These are phyloP conservation scores for Trichopoda pennipes DNA, from an alignment of 2,888 invertebrate species.

Conservation along the genomic window DNA sequence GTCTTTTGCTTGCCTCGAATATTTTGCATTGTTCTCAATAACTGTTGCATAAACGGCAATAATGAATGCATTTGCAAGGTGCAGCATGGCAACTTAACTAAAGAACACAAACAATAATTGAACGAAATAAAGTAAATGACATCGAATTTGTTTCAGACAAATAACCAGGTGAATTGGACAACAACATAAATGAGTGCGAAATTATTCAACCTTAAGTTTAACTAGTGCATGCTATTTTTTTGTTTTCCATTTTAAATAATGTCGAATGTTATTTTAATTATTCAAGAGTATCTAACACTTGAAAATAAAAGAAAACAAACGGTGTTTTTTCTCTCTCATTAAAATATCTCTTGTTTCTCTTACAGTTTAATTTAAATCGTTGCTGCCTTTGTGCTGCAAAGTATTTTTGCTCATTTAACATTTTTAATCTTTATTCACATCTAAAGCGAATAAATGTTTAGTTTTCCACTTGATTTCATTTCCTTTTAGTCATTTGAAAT, in stretches of 20 bases:
- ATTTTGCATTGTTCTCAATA: slow-evolving; percentile 1
- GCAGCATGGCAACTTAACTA: not conserved
- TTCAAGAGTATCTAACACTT: slow-evolving; percentile 6
- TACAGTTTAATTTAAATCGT: not conserved
- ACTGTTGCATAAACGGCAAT: slow-evolving; percentile 33
- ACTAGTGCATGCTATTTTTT: no score
- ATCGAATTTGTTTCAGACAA: not conserved
- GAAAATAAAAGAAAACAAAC: no score
- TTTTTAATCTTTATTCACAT: slow-evolving; percentile 23
- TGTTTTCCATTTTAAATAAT: not conserved
- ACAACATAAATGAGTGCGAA: not conserved
- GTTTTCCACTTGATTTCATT: slow-evolving; percentile 50
- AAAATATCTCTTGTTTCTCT: not conserved
- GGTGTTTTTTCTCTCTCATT: no score
- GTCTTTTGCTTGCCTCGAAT: slow-evolving; percentile 13
- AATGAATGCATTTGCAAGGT: slow-evolving; percentile 32
- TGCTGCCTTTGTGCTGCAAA: not conserved
- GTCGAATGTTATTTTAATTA: not conserved
- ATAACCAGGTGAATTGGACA: not conserved
- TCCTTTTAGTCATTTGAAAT: slow-evolving; percentile 39
- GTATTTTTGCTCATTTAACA: slow-evolving; percentile 10
- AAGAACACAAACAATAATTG: not conserved
- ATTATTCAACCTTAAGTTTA: not conserved
- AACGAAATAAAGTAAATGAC: not conserved
- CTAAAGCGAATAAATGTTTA: slow-evolving; percentile 45